Percentiles rank a stretch among this genome's conserved stretches.
Conservation (phyloP, 2,113 vertebrate species). For the Panthera leo region DNA sequence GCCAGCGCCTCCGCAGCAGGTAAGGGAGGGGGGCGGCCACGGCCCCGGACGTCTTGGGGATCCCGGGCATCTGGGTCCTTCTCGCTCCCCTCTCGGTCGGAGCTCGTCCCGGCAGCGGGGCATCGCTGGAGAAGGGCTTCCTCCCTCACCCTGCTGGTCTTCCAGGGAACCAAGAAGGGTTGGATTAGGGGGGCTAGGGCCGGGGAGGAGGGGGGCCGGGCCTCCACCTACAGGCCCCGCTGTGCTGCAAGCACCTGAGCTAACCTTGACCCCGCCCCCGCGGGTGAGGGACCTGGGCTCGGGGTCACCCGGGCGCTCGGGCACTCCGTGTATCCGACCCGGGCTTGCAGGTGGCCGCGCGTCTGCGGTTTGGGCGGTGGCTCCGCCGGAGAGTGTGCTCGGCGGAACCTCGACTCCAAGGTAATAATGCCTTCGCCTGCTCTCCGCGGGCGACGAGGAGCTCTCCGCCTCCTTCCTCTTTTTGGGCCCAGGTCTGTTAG, state of each 20-base stretch:
- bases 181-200: neutral
- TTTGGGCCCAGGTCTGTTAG: slow-evolving; percentile 14
- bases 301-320: neutral
- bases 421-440: neutral
- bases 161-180: neutral
- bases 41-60: neutral
- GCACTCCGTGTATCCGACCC: neutral
- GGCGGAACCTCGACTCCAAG: neutral
- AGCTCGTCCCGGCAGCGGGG: neutral
- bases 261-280: neutral
- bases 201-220: neutral
- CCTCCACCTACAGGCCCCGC: neutral
- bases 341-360: neutral
- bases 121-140: neutral
- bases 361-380: neutral
- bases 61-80: neutral
- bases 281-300: neutral
- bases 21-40: neutral
- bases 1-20: slow-evolving; percentile 63
- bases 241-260: neutral
- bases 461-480: neutral
- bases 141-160: neutral
- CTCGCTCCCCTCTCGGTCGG: neutral
- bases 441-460: neutral
- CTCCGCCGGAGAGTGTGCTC: neutral